Evolutionary conservation across 2,888 invertebrate species (phyloP).

Genomic region (Atrina japonica): DNA sequence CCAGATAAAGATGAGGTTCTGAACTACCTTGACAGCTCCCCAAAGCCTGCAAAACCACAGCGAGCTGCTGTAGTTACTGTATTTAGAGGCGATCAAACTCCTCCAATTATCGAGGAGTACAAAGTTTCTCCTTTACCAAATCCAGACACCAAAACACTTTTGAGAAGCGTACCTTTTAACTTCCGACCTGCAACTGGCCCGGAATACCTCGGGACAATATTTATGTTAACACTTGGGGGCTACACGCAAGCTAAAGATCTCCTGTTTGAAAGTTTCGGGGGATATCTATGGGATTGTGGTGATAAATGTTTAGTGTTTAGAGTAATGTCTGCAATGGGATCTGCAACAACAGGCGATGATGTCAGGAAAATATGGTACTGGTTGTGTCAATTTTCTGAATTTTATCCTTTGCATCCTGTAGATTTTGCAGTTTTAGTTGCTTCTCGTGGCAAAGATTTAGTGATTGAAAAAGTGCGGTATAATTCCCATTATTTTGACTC

Average conservation of each 20-base stretch:
- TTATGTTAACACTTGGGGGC: constrained; percentile 29
- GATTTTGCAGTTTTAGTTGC: constrained; percentile 61
- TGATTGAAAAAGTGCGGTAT: constrained; percentile 56
- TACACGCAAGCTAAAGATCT: constrained; percentile 42
- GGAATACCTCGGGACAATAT: constrained; percentile 41
- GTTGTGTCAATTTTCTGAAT: constrained; percentile 50
- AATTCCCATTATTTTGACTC: constrained; percentile 45
- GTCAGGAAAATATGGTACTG: constrained; percentile 47
- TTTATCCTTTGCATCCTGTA: constrained; percentile 58
- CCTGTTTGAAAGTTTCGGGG: constrained; percentile 54
- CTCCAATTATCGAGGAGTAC: constrained; percentile 64
- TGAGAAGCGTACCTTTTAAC: constrained; percentile 50
- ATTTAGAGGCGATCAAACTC: constrained; percentile 59
- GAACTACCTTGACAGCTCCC: constrained; percentile 42
- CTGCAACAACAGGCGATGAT: constrained; percentile 33
- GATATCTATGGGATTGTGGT: constrained; percentile 36
- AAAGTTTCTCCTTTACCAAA: constrained; percentile 62
- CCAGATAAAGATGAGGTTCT: constrained; percentile 58
- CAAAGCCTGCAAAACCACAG: constrained; percentile 39
- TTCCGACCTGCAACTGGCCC: constrained; percentile 53
- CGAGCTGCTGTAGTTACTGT: constrained; percentile 63
- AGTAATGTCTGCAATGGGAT: constrained; percentile 52
- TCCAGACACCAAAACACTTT: constrained; percentile 45
- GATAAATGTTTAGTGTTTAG: constrained; percentile 19
- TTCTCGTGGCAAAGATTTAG: constrained; percentile 33